A percentile compares a stretch with the other conserved stretches of the same genome.
phyloP scores from a whole-genome alignment of 2,888 invertebrate species.

The Phytoseiulus persimilis region DNA sequence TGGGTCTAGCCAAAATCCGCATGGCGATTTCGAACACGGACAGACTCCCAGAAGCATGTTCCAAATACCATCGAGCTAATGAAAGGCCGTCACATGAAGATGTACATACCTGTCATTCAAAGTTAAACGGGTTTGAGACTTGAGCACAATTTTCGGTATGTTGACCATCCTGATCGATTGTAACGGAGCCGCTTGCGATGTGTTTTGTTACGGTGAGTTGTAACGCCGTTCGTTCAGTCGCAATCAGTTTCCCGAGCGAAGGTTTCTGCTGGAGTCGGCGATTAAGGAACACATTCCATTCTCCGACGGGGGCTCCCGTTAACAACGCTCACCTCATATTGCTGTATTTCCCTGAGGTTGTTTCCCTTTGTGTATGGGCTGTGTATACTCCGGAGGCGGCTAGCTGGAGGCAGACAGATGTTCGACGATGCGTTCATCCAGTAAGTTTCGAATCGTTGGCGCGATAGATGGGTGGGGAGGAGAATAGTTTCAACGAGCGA shows the following conservation, averaged over 20 bases:
- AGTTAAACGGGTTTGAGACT: conserved; percentile 16
- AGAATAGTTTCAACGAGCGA: neutral
- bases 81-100: too few relatives aligned
- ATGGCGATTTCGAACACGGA: too few relatives aligned
- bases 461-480: neutral
- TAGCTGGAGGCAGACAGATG: neutral
- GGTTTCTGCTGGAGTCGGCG: neutral
- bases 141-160: conserved; percentile 34
- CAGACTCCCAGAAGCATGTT: too few relatives aligned
- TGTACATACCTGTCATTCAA: conserved; percentile 24
- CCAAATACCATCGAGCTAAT: too few relatives aligned
- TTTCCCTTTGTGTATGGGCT: neutral
- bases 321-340: neutral
- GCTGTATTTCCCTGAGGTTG: too few relatives aligned
- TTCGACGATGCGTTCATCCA: neutral
- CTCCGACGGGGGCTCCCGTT: neutral
- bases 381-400: neutral
- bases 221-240: neutral
- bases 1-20: too few relatives aligned
- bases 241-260: neutral
- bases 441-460: neutral
- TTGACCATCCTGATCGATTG: neutral
- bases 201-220: neutral
- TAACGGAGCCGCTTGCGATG: neutral
- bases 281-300: neutral